Conservation (phyloP, 2,113 vertebrate species). For the Notothenia rossii region DNA sequence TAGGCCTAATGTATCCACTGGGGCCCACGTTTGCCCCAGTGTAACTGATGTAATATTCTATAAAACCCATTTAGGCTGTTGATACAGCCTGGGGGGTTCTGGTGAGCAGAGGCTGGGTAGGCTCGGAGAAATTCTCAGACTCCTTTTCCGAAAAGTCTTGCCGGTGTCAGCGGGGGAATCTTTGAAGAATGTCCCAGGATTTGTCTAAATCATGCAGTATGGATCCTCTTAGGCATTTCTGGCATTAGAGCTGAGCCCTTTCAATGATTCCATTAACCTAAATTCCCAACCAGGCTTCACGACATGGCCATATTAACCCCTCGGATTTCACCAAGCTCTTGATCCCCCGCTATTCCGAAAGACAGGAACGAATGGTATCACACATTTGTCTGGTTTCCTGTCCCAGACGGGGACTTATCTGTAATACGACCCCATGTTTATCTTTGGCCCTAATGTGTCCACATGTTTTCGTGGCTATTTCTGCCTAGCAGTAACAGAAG, state of each 20-base stretch:
- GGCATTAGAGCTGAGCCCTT: conserved; percentile 75
- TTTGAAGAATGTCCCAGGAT: conserved; percentile 77
- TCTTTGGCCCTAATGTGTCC: conserved; percentile 42
- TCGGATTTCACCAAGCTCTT: conserved; percentile 73
- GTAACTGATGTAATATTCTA: conserved; percentile 69
- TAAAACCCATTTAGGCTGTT: conserved; percentile 59
- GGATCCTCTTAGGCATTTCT: conserved; percentile 70
- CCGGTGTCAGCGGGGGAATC: conserved; percentile 63
- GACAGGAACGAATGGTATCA: conserved; percentile 51
- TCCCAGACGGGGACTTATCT: conserved; percentile 58
- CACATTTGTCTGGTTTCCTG: conserved; percentile 55
- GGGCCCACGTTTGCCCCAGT: conserved; percentile 43
- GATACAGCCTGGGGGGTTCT: conserved; percentile 59
- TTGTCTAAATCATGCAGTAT: conserved; percentile 75
- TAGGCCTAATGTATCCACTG: conserved; percentile 57
- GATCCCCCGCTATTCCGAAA: conserved; percentile 63
- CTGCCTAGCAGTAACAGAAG: conserved; percentile 5
- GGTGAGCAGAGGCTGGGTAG: conserved; percentile 46
- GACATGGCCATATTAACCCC: conserved; percentile 75
- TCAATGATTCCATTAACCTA: conserved; percentile 80
- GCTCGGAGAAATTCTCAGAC: conserved; percentile 54
- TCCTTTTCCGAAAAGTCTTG: conserved; percentile 48
- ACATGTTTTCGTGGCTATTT: conserved; percentile 22
- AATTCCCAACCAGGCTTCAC: conserved; percentile 67
- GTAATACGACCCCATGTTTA: conserved; percentile 63